Conservation (phyloP, 2,888 invertebrate species). For the Orchesella flavescens region DNA sequence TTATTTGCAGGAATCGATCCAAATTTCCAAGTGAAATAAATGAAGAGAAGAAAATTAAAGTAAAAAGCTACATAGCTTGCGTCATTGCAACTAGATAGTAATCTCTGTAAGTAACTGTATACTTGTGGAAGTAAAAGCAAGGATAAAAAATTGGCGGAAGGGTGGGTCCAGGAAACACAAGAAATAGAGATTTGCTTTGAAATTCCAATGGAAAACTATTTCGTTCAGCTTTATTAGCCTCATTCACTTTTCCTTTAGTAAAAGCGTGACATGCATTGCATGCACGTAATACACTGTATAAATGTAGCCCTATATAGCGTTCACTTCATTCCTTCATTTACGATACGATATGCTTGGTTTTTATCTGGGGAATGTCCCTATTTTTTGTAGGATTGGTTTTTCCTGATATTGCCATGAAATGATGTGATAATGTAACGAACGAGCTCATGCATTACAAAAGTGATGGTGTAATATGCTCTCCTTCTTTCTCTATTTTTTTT, state of each 20-base stretch:
- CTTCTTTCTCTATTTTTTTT: not conserved
- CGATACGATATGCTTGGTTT: not conserved
- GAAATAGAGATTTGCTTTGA: conserved; percentile 57
- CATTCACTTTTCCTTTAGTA: not conserved
- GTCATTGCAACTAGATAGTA: not conserved
- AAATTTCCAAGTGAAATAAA: conserved; percentile 45
- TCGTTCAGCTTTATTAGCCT: conserved; percentile 70
- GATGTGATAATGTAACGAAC: conserved; percentile 56
- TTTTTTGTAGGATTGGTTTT: conserved; percentile 39
- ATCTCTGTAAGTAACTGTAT: not conserved
- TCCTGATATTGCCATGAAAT: conserved; percentile 46
- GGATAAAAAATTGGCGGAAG: conserved; percentile 42
- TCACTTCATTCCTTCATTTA: not conserved
- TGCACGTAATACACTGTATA: not conserved
- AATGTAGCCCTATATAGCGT: not conserved
- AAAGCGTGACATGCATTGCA: not conserved
- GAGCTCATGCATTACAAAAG: conserved; percentile 30
- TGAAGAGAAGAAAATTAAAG: conserved; percentile 42
- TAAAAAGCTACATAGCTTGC: not conserved
- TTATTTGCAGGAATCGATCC: conserved; percentile 49
- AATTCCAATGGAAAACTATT: conserved; percentile 64
- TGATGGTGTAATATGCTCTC: not conserved
- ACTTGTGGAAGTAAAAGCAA: not conserved
- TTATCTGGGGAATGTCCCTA: conserved; percentile 26
- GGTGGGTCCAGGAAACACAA: conserved; percentile 38